These are phyloP conservation scores for Eueides isabella DNA, from an alignment of 1,140 invertebrate species.

Conservation along the genomic window DNA sequence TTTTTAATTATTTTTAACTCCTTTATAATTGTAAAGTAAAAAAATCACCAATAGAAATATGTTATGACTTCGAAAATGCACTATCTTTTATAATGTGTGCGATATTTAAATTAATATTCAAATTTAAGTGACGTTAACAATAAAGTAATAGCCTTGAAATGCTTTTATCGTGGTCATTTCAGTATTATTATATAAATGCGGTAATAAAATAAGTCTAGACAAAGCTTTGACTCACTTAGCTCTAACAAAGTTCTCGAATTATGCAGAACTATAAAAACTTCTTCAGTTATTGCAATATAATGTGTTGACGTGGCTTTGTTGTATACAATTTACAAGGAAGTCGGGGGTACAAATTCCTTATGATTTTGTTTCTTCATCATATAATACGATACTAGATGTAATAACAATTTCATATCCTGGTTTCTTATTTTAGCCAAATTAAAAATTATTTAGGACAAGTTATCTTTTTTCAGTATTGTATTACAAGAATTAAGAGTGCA, in stretches of 20 bases:
- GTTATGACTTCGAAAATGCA: background rate
- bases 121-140: background rate
- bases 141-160: background rate
- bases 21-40: too few species aligned
- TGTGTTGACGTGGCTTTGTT: background rate
- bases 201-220: constrained; percentile 11
- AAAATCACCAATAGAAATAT: background rate
- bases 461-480: too few species aligned
- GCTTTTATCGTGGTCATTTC: constrained; percentile 11
- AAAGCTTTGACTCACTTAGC: constrained; percentile 7
- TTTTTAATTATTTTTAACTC: too few species aligned
- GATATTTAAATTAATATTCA: background rate
- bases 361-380: too few species aligned
- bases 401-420: too few species aligned
- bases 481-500: too few species aligned
- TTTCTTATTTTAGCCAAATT: too few species aligned
- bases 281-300: background rate
- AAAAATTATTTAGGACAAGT: too few species aligned
- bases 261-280: constrained; percentile 7
- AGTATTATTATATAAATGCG: constrained; percentile 10
- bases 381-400: too few species aligned
- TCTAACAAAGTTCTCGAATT: background rate
- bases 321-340: too few species aligned
- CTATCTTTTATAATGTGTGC: background rate
- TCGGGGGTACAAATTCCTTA: too few species aligned